Percentiles rank a stretch among this genome's conserved stretches.
Evolutionary conservation across 1,140 invertebrate species (phyloP).

Genomic region (Pachyrhynchus sulphureomaculatus): DNA sequence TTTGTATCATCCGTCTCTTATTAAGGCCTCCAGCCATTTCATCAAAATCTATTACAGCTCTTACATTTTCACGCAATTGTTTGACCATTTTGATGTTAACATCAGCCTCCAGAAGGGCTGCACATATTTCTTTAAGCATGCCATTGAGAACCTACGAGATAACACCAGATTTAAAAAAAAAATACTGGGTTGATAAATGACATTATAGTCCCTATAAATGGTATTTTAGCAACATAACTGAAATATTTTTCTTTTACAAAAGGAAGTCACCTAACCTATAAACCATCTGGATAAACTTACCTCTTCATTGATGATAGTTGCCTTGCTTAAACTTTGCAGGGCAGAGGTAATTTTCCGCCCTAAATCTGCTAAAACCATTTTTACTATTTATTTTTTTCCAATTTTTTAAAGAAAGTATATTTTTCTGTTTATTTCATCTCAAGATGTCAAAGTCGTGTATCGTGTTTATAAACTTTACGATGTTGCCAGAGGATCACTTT

Average conservation of each 20-base stretch:
- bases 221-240: neutral
- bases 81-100: conserved; percentile 98
- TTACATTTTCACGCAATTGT: conserved; percentile 96
- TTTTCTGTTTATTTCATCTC: neutral
- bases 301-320: conserved; percentile 98
- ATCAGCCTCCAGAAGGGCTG: conserved; percentile 96
- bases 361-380: conserved; percentile 99
- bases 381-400: conserved; percentile 43
- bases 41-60: conserved; percentile 97
- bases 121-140: conserved; percentile 99
- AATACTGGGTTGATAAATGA: neutral
- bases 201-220: too few relatives aligned
- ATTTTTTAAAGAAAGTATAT: neutral
- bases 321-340: conserved; percentile 94
- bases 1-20: conserved; percentile 98
- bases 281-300: conserved; percentile 57
- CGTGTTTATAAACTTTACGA: neutral
- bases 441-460: neutral
- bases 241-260: neutral
- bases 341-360: conserved; percentile 99
- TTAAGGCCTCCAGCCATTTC: conserved; percentile 99
- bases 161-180: conserved; percentile 40
- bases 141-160: conserved; percentile 96
- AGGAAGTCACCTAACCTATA: neutral
- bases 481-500: too few relatives aligned